Evolutionary conservation across 2,888 invertebrate species (phyloP), one percentile per base, ranked within the genome.

Genomic region (Chymomyza fuscimana): DNA sequence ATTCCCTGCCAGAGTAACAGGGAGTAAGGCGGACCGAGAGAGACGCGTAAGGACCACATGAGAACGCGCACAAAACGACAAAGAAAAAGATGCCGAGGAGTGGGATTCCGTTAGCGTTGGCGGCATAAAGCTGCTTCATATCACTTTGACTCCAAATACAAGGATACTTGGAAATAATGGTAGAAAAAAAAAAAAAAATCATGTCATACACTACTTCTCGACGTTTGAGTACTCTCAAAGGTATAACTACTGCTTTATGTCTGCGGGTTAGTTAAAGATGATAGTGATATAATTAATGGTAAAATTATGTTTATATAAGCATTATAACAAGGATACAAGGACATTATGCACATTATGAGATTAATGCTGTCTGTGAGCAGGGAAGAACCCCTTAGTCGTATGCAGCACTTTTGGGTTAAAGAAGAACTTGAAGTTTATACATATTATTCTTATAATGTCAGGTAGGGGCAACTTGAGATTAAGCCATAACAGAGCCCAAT

Each of bases 81-180:
- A 59, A 22, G 59, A 10, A 16, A 3, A 32, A 16, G 22, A 59
- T 10, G 63, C 46, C 50, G 5, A 51, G 70, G 61, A 29, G 29
- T 54, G 22, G 12, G n/a, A 22, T 12, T 5, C 9, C 9, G 29
- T 25, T 56, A 52, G 22, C 19, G 29, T 25, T 56, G 61, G 59
- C 36, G 50, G 40, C 40, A 36, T 51, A 16, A 19, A 25, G 67
- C 70, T 65, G 78, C 74, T 70, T 80, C 75, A 74, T 78, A 79
- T 81, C 79, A 79, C 78, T 81, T 73, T 74, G 72, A 22, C 61
- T 58, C 15, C 58, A 15, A 58, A 58, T 46, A 29, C 58, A 6
- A 19, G 22, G 10, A 58, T 15, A 58, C 58, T 58, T 25, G 29
- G 15, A 58, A 10, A 29, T 25, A 29, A 54, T n/a, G 19, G 4